A percentile compares a stretch with the other conserved stretches of the same genome.
Conservation (phyloP, 2,888 invertebrate genomes). For the Euphydryas editha region DNA sequence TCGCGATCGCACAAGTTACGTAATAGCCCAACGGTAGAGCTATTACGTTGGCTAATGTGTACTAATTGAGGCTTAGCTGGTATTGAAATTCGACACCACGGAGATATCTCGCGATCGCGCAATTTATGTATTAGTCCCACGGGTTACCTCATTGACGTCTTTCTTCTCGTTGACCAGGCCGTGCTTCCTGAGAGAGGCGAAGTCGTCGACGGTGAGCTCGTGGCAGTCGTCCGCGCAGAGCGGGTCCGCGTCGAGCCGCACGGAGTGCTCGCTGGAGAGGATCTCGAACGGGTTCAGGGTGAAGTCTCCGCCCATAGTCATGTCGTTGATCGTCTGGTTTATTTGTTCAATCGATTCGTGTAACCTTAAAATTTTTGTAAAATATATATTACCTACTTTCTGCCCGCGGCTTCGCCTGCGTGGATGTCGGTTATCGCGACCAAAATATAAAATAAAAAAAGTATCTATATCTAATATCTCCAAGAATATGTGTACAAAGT, state of each 20-base stretch:
- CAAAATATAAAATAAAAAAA: no score
- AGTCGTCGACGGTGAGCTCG: constrained; percentile 76
- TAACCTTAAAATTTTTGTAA: constrained; percentile 50
- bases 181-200: constrained; percentile 75
- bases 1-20: no score
- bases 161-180: constrained; percentile 70
- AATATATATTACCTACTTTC: background rate
- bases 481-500: no score
- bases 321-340: constrained; percentile 80
- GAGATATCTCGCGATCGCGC: no score
- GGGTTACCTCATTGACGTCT: constrained; percentile 68
- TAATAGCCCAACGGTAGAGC: no score
- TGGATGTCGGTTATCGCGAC: no score
- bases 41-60: no score
- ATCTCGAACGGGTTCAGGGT: constrained; percentile 76
- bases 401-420: no score
- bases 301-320: constrained; percentile 78
- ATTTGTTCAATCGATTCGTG: constrained; percentile 77
- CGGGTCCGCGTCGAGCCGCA: constrained; percentile 72
- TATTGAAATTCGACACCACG: no score
- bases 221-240: constrained; percentile 69
- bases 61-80: no score
- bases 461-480: no score
- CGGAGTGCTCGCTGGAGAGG: constrained; percentile 66
- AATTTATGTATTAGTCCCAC: no score